Base-by-base conservation (phyloP, 2,888 invertebrate species). In the Platycnemis pennipes region DNA sequence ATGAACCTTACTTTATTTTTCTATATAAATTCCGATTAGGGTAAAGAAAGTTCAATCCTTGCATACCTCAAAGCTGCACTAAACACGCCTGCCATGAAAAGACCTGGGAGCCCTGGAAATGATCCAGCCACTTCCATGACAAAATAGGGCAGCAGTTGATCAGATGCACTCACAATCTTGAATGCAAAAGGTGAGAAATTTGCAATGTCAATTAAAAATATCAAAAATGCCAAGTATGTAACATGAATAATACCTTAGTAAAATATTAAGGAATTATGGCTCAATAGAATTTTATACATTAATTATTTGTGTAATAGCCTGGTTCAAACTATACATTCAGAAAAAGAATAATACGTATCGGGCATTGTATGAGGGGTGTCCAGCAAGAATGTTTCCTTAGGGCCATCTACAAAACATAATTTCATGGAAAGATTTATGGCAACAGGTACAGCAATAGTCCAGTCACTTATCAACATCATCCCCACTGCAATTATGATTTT, bases 21-120 rank as follows among this genome's bases (percentile, higher is more conserved):
- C n/a, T n/a, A 37, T 31, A 37, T 31, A 8, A 16, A 77, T 37
- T 77, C 31, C 8, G 37, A 77, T 31, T 5, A 77, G 77, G 77
- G 77, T 26, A n/a, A n/a, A 19, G 19, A 26, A 49, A 88, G 22
- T 2, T 31, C 13, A 0, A 0, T 37, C 45, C 16, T n/a, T 26
- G 22, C n/a, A 63, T 94, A 96, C 96, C 97, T 97, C 63, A 97
- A 96, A 0, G 97, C 97, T 0, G 97, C 97, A 95, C 97, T 97
- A 95, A 97, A 97, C 1, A 97, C 96, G 85, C 97, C 97, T 2
- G 97, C 97, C 0, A 97, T 97, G 95, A 97, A 97, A n/a, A 98
- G 95, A 0, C 97, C 97, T 0, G 97, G 97, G 95, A 97, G 96
- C 8, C 97, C 97, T 2, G 96, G 97, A 16, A 97, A 95, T 94